phyloP scores from a whole-genome alignment of 1,140 invertebrate species.

The Pogonus chalceus region DNA sequence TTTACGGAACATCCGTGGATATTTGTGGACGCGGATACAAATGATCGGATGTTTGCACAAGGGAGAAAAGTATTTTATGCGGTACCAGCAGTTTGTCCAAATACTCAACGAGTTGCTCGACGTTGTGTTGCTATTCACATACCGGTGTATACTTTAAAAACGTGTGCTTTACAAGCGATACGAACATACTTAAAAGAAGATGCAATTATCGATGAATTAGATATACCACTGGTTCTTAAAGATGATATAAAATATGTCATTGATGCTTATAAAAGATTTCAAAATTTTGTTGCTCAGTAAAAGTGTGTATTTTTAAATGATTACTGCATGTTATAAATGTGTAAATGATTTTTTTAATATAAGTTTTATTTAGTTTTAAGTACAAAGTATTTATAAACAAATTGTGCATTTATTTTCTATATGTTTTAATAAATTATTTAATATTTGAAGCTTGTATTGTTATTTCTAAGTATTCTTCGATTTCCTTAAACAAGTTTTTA shows the following conservation, averaged over 20 bases:
- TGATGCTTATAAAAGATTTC: no score
- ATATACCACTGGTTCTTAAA: conserved; percentile 23
- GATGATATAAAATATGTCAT: conserved; percentile 16
- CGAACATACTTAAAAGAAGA: conserved; percentile 19
- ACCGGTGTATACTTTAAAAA: conserved; percentile 28
- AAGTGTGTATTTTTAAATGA: no score
- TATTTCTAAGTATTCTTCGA: no score
- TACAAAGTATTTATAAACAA: no score
- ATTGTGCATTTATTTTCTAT: no score
- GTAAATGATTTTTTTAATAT: no score
- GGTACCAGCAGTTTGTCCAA: conserved; percentile 3
- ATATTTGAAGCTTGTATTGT: no score
- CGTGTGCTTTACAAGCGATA: conserved; percentile 21
- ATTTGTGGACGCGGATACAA: conserved; percentile 50
- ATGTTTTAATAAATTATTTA: no score
- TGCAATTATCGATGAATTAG: conserved; percentile 23
- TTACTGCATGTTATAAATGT: no score
- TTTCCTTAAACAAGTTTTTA: no score
- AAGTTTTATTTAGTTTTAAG: no score
- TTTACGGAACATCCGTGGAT: conserved; percentile 65
- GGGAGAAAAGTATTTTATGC: conserved; percentile 11
- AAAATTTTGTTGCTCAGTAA: no score
- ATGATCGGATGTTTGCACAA: conserved; percentile 39
- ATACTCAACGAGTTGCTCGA: conserved; percentile 16
- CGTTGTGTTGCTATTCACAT: conserved; percentile 22